Evolutionary conservation across 2,797 vertebrate genomes (phyloP), one percentile per base, ranked within the genome.

Genomic region (Pristis pectinata): DNA sequence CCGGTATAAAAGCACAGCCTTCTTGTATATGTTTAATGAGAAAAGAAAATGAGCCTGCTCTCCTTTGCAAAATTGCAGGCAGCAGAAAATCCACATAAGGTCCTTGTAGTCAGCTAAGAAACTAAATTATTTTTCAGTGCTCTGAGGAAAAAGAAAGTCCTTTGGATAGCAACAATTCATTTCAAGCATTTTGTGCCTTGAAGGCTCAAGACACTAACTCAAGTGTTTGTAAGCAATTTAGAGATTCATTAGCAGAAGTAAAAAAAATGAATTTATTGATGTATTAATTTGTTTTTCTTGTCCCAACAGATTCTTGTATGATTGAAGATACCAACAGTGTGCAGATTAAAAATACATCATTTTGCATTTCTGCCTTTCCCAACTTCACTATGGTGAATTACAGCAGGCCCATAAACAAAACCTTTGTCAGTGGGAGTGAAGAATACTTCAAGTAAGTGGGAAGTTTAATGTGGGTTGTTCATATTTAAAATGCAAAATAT

Each of bases 391-490:
- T 97, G 97, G 97, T 99, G 89, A 96, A 99, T 95, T 98, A 98
- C 97, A 97, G 98, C 97, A 98, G 97, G 53, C 95, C 97, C 95
- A 97, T 95, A 93, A 99, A 99, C 96, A 98, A 98, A 96, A 98
- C 98, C 0, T 99, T 99, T 76, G 99, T 98, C 97, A 99, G 99
- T 95, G 99, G 99, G 93, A 99, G 99, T 13, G 99, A 99, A 96
- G 99, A 99, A 95, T 99, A 99, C 95, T 99, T 99, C 97, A 99
- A 99, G 99, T 99, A 97, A 99, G 99, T 96, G 0, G 9, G 92
- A 53, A 79, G 22, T 41, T 93, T 72, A 30, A 74, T 53, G 1
- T 2, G 19, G 64, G 19, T 92, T 5, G 9, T 37, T 70, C 41
- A 59, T 34, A 59, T n/a, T n/a, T 15, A 59, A 87, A 87, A 34